These are phyloP conservation scores for Triops longicaudatus DNA, from an alignment of 1,140 invertebrate species.

Conservation along the genomic window DNA sequence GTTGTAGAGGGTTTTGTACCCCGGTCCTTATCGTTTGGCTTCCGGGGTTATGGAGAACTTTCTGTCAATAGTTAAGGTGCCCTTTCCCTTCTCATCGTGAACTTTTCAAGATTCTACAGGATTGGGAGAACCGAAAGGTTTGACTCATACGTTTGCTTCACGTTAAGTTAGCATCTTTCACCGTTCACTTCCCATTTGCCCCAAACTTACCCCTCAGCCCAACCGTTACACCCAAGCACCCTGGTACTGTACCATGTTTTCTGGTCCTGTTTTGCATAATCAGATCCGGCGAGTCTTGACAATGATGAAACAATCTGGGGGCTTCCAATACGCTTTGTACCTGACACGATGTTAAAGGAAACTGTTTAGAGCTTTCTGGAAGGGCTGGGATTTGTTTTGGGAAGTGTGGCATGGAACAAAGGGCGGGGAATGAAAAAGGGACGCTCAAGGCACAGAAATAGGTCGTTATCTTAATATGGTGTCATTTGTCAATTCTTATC, in stretches of 20 bases:
- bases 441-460: background rate
- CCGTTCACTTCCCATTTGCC: too few relatives aligned
- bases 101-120: too few relatives aligned
- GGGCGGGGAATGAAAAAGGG: background rate
- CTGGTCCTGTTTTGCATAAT: background rate
- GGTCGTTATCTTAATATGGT: background rate
- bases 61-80: too few relatives aligned
- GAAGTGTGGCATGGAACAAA: background rate
- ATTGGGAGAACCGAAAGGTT: background rate
- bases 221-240: background rate
- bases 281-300: conserved; percentile 1
- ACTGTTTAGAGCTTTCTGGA: background rate
- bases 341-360: background rate
- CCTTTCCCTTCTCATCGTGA: too few relatives aligned
- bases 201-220: too few relatives aligned
- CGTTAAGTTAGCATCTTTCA: background rate
- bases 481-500: conserved; percentile 12
- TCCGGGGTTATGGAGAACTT: background rate
- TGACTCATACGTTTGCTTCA: conserved; percentile 1
- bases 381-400: background rate
- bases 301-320: conserved; percentile 15
- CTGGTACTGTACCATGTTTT: background rate
- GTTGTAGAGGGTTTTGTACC: background rate
- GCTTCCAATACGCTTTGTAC: background rate
- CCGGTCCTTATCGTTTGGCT: background rate